phyloP scores from a whole-genome alignment of 2,888 invertebrate genomes.

The Celastrina argiolus region DNA sequence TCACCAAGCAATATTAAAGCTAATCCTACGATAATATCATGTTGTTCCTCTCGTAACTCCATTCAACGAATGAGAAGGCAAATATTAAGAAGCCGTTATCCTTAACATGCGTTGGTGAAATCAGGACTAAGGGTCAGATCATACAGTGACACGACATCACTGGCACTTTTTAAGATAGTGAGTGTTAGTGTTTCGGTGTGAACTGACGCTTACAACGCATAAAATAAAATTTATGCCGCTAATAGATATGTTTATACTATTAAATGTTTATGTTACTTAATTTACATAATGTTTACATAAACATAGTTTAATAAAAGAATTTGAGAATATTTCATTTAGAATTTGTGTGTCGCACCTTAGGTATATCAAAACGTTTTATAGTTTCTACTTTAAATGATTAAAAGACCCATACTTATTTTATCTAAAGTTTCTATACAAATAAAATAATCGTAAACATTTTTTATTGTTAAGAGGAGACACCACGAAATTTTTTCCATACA shows the following conservation, averaged over 20 bases:
- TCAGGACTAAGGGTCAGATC: no score
- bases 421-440: slow-evolving; percentile 1
- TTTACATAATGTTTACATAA: slow-evolving; percentile 9
- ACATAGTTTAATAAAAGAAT: background rate
- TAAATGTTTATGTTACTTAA: background rate
- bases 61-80: no score
- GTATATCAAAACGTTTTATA: slow-evolving; percentile 1
- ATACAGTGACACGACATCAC: no score
- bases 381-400: background rate
- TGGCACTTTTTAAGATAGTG: no score
- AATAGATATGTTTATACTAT: slow-evolving; percentile 4
- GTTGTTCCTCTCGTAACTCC: no score
- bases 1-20: no score
- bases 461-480: background rate
- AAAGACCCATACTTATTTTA: background rate
- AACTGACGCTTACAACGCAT: background rate
- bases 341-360: background rate
- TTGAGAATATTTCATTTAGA: background rate
- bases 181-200: no score
- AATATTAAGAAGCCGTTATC: no score
- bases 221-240: background rate
- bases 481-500: no score
- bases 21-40: no score
- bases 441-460: slow-evolving; percentile 2
- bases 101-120: no score